Evolutionary conservation across 2,113 vertebrate genomes (phyloP), one percentile per base, ranked within the genome.

Genomic region (Zapus hudsonius): DNA sequence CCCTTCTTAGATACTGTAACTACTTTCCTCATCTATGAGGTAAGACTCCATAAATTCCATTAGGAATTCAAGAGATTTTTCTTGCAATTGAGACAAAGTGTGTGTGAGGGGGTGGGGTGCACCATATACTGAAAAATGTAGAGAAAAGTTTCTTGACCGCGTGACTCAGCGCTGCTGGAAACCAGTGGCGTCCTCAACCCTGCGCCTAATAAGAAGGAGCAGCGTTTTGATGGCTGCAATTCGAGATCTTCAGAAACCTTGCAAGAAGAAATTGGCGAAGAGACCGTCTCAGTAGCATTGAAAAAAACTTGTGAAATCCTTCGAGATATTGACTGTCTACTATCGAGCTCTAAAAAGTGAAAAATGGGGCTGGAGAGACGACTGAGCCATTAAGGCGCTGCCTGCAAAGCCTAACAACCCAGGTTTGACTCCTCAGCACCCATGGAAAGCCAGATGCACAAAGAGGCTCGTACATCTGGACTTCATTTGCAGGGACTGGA

Each of bases 301-400:
- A 95, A 97, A 92, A 98, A 96, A 97, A 98, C 97, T 27, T 97
- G 97, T 55, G 95, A 98, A 96, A 93, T 96, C 3, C 97, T 98
- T 88, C 96, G 93, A 38, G 98, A 98, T 96, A 98, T 98, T 94
- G 98, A 98, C 55, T 95, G 38, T 92, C 93, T 98, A 85, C 94
- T 98, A 74, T 92, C 95, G 31, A 87, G 83, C 33, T 96, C 96
- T 84, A 95, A 94, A 90, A 98, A 81, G 76, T 96, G 36, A 98
- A 89, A 83, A 38, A 38, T 38, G 2, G 11, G 0, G n/a, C n/a
- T n/a, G n/a, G n/a, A n/a, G n/a, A n/a, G n/a, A n/a, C n/a, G n/a
- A n/a, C n/a, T n/a, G n/a, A n/a, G n/a, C n/a, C n/a, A n/a, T n/a
- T n/a, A n/a, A n/a, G n/a, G n/a, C n/a, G n/a, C n/a, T n/a, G n/a